Base-by-base conservation (phyloP, 2,797 vertebrate genomes). In the Bradypodion ventrale region DNA sequence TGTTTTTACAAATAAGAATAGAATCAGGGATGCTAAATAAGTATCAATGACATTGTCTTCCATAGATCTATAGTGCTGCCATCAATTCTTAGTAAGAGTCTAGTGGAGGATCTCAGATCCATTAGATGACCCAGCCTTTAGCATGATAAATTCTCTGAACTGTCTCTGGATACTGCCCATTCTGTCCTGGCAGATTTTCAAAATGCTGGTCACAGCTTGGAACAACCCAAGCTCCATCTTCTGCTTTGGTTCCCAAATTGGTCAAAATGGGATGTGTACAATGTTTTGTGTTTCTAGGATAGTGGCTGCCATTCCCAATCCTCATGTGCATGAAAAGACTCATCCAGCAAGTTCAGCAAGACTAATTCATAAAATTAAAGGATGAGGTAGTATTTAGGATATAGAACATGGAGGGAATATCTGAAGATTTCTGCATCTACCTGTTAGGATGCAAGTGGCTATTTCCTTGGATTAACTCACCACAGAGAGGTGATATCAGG, bases 401-500 rank as follows among this genome's bases (percentile, higher is more conserved):
- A 12, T 35, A 62, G 59, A 13, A 46, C n/a, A 10, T 29, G 49
- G 49, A 32, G 27, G 1, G 25, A n/a, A 7, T 27, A 8, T 21
- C 7, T 7, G n/a, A 15, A 7, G n/a, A n/a, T n/a, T n/a, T n/a
- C n/a, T n/a, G n/a, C n/a, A n/a, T n/a, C n/a, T n/a, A n/a, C n/a
- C n/a, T n/a, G 62, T 29, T 40, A 60, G 73, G 37, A 44, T 70
- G 49, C 13, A 49, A 76, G n/a, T 37, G 35, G 25, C n/a, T n/a
- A n/a, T n/a, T n/a, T n/a, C n/a, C n/a, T n/a, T n/a, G n/a, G n/a
- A n/a, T n/a, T n/a, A n/a, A 60, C 1, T 85, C 5, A 0, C 6
- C 0, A 0, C 0, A 40, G 7, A 56, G 32, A 40, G 37, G n/a
- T 37, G 63, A 65, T 27, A 35, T 44, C 46, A 60, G 13, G 42